Evolutionary conservation across 2,888 invertebrate species (phyloP).

Genomic region (Pedicia rivosa): DNA sequence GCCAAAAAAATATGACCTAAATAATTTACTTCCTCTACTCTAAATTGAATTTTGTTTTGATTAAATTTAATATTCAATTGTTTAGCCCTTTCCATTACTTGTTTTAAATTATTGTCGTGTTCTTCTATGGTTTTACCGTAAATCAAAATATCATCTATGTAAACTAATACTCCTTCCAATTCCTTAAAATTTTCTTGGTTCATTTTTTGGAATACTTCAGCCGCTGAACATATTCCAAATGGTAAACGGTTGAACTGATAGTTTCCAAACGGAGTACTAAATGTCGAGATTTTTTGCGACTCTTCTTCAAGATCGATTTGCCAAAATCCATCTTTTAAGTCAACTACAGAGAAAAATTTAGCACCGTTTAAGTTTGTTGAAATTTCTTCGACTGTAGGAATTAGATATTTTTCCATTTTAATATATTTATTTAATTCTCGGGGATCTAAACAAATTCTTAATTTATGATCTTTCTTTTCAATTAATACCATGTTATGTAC

Average conservation of each 20-base stretch:
- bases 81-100: conserved; percentile 15
- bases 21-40: conserved; percentile 15
- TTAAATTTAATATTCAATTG: conserved; percentile 19
- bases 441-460: too few relatives aligned
- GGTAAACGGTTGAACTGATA: conserved; percentile 10
- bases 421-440: too few relatives aligned
- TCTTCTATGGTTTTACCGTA: conserved; percentile 7
- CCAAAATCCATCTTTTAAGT: conserved; percentile 10
- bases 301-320: conserved; percentile 10
- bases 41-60: conserved; percentile 16
- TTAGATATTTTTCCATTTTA: too few relatives aligned
- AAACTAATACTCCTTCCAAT: conserved; percentile 16
- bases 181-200: conserved; percentile 12
- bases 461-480: too few relatives aligned
- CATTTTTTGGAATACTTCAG: conserved; percentile 14
- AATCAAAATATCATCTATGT: conserved; percentile 19
- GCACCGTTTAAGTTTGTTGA: too few relatives aligned
- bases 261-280: conserved; percentile 11
- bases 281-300: conserved; percentile 8
- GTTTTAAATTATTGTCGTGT: conserved; percentile 14
- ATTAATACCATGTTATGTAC: too few relatives aligned
- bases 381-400: too few relatives aligned
- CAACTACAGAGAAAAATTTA: too few relatives aligned
- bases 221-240: conserved; percentile 14
- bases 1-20: conserved; percentile 13